These are phyloP conservation scores for Toxonevra muliebris DNA, from an alignment of 2,888 invertebrate genomes.

Conservation along the genomic window DNA sequence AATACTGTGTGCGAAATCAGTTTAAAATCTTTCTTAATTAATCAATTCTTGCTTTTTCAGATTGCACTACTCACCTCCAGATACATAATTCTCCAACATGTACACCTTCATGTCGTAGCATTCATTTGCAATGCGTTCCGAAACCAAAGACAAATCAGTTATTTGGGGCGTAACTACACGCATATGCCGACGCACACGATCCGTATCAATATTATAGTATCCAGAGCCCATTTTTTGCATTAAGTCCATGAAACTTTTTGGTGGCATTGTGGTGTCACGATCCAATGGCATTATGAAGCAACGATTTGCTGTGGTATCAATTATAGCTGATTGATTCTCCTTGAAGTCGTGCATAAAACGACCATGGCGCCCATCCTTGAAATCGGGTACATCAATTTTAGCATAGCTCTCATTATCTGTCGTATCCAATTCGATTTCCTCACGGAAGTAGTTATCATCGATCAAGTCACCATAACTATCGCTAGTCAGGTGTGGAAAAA, in stretches of 20 bases:
- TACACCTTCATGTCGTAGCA: conserved; percentile 79
- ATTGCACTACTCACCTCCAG: conserved; percentile 69
- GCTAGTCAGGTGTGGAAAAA: conserved; percentile 47
- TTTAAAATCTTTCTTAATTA: too few relatives aligned
- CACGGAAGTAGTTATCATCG: conserved; percentile 71
- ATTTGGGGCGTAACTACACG: conserved; percentile 78
- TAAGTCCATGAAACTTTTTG: conserved; percentile 81
- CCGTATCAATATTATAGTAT: conserved; percentile 84
- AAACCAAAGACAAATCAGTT: conserved; percentile 71
- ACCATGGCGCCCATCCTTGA: conserved; percentile 81
- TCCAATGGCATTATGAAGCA: conserved; percentile 94
- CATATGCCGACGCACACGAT: conserved; percentile 79
- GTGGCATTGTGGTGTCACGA: conserved; percentile 78
- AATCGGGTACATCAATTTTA: conserved; percentile 86
- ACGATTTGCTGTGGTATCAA: conserved; percentile 76
- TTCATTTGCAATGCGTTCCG: conserved; percentile 75
- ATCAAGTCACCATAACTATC: conserved; percentile 32
- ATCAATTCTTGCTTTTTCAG: background rate
- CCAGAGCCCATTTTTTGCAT: conserved; percentile 81
- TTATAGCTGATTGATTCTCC: conserved; percentile 77
- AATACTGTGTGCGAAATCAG: conserved; percentile 66
- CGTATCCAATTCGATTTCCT: conserved; percentile 82
- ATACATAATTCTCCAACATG: conserved; percentile 74
- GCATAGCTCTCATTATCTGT: conserved; percentile 76
- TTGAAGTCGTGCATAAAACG: conserved; percentile 94